Percentiles rank a stretch among this genome's conserved stretches.
phyloP scores from a whole-genome alignment of 1,140 invertebrate species.

The Heliconius hewitsoni region DNA sequence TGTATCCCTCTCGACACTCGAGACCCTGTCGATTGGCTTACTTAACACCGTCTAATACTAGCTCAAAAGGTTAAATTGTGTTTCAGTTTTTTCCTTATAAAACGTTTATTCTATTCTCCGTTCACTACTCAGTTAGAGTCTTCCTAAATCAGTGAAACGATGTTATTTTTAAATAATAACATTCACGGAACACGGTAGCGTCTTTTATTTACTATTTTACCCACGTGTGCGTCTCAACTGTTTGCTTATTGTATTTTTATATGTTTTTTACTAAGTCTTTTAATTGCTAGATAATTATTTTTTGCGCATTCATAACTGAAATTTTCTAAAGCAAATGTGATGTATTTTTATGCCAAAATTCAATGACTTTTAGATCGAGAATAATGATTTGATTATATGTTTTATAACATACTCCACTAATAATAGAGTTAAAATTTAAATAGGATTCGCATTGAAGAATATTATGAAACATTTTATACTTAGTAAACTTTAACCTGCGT shows the following conservation, averaged over 20 bases:
- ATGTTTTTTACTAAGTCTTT: background rate
- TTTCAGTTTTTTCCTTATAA: background rate
- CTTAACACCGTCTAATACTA: conserved; percentile 22
- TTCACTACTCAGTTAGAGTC: too few relatives aligned
- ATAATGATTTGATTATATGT: background rate
- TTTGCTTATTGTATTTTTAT: background rate
- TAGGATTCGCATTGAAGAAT: too few relatives aligned
- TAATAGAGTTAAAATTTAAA: background rate
- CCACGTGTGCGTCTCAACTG: background rate
- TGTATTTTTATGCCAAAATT: background rate
- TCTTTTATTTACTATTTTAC: background rate
- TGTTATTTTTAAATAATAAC: too few relatives aligned
- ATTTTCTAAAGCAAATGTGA: background rate
- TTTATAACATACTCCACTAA: background rate
- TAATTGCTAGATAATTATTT: background rate
- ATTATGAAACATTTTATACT: too few relatives aligned
- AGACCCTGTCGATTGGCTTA: conserved; percentile 26
- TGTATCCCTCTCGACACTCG: conserved; percentile 38
- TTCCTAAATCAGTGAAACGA: too few relatives aligned
- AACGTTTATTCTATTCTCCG: background rate
- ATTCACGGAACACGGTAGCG: background rate
- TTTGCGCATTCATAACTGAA: background rate
- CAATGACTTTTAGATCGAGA: background rate
- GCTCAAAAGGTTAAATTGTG: background rate
- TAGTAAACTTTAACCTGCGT: too few relatives aligned